Percentiles rank a stretch among this genome's conserved stretches.
Conservation (phyloP, 2,113 vertebrate genomes). For the Colius striatus region DNA sequence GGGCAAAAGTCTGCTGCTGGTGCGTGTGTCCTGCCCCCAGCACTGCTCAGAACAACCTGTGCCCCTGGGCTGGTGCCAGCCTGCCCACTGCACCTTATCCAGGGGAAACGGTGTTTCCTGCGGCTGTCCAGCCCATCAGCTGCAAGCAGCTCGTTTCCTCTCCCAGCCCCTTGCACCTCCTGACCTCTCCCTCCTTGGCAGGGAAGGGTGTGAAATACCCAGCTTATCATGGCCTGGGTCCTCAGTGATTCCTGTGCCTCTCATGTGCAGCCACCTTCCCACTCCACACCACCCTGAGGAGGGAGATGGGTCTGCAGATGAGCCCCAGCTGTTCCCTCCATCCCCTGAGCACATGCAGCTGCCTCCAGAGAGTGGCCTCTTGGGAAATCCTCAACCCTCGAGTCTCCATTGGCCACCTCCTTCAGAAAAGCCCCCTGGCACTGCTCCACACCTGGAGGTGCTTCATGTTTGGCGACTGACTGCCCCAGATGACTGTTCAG, state of each 20-base stretch:
- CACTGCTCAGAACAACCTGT: slow-evolving; percentile 32
- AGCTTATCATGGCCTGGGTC: background rate
- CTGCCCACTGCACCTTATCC: slow-evolving; percentile 52
- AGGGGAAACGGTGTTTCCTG: slow-evolving; percentile 43
- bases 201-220: slow-evolving; percentile 51
- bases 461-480: background rate
- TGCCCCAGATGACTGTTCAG: too few relatives aligned
- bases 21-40: background rate
- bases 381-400: background rate
- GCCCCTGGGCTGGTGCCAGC: slow-evolving; percentile 23
- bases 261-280: background rate
- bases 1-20: background rate
- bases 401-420: background rate
- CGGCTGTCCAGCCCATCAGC: slow-evolving; percentile 21
- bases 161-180: slow-evolving; percentile 21
- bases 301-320: background rate
- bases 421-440: background rate
- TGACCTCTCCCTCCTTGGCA: slow-evolving; percentile 8
- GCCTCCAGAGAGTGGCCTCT: background rate
- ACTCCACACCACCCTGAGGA: background rate
- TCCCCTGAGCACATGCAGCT: rapidly evolving
- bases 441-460: background rate
- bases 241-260: background rate
- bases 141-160: slow-evolving; percentile 47
- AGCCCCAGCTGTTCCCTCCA: background rate